Evolutionary conservation across 2,113 vertebrate genomes (phyloP), one percentile per base, ranked within the genome.

Genomic region (Ictalurus punctatus): DNA sequence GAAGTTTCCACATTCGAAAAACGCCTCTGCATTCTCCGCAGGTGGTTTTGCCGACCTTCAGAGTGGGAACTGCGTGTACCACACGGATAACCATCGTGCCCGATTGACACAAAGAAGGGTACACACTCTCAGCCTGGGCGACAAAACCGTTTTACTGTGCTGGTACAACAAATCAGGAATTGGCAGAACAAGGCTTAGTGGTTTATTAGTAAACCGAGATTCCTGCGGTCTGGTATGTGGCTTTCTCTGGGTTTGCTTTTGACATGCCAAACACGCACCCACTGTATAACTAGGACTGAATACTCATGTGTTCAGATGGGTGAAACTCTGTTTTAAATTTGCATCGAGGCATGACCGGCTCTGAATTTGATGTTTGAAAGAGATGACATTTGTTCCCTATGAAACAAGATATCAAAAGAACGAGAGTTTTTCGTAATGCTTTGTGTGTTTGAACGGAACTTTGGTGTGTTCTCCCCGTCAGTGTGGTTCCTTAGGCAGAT

Each of bases 11-110:
- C 79, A 90, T 91, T 90, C 88, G 83, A 40, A 59, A 6, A 63
- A 86, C 89, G 89, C 90, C 89, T 91, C 71, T 73, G 80, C 76
- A 19, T 23, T 16, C 85, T 44, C 63, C 61, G 59, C 79, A 86
- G 78, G 58, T 48, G 69, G 48, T 79, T 79, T 58, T 61, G 44
- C 44, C 52, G 3, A 80, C 59, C 44, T 79, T 84, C 73, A 19
- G 30, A 84, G 0, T 40, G 34, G 27, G 63, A 87, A 74, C 37
- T 81, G 67, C 54, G 84, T 52, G 19, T 40, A 7, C 81, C 30
- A 37, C 54, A 76, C 14, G 27, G 65, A 69, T 65, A 74, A 78
- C 7, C 58, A 61, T 63, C 65, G 44, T 73, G 74, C 17, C 74
- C 17, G 63, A 78, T 76, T 30, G 84, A 63, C 74, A 87, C 25